Percentiles rank a stretch among this genome's conserved stretches.
These are phyloP conservation scores for Sitta europaea DNA, from an alignment of 2,113 vertebrate species.

Conservation along the genomic window DNA sequence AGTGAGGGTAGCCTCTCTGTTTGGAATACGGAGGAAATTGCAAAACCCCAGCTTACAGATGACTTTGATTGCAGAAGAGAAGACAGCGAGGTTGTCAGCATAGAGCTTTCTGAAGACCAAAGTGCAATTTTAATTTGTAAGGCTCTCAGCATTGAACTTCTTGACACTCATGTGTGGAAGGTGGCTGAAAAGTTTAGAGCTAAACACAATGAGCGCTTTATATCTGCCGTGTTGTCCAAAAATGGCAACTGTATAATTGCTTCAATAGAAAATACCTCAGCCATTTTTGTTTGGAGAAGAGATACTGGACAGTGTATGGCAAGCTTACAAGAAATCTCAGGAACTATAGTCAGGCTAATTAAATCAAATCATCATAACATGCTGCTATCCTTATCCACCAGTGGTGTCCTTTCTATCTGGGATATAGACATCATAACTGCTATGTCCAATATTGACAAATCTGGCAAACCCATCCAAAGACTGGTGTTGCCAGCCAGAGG, in stretches of 20 bases:
- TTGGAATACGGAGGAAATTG: constrained; percentile 94
- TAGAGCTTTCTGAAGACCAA: constrained; percentile 96
- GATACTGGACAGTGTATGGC: constrained; percentile 98
- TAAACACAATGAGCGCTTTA: constrained; percentile 90
- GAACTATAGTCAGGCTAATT: constrained; percentile 93
- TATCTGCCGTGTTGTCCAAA: constrained; percentile 93
- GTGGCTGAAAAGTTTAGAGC: constrained; percentile 97
- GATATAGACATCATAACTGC: constrained; percentile 98
- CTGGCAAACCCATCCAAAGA: constrained; percentile 90
- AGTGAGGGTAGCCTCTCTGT: constrained; percentile 94
- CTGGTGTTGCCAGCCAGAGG: constrained; percentile 89
- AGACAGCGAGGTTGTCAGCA: constrained; percentile 91
- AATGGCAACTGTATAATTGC: constrained; percentile 96
- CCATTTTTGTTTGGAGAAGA: constrained; percentile 97
- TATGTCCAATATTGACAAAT: constrained; percentile 99
- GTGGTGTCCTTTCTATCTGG: constrained; percentile 95
- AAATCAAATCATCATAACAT: constrained; percentile 96
- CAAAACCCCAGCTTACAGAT: constrained; percentile 89
- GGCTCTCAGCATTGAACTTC: constrained; percentile 90
- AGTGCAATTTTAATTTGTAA: constrained; percentile 96
- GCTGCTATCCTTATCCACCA: constrained; percentile 93
- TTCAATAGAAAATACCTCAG: constrained; percentile 97
- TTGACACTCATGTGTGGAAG: constrained; percentile 93
- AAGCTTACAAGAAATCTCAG: constrained; percentile 95
- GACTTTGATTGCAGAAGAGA: constrained; percentile 95